These are phyloP conservation scores for Cotesia congregata DNA, from an alignment of 2,888 invertebrate species.

Conservation along the genomic window DNA sequence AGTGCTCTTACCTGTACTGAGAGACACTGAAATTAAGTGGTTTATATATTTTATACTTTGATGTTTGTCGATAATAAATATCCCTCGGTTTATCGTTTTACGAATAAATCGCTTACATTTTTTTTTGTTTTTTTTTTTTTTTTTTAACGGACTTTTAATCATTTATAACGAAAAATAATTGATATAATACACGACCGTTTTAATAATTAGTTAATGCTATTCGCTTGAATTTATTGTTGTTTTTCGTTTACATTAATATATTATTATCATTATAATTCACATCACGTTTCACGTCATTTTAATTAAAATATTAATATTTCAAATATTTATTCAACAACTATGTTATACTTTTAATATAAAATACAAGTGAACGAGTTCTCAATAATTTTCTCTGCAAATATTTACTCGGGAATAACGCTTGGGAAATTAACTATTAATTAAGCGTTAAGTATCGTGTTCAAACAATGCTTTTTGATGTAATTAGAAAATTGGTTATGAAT, in stretches of 20 bases:
- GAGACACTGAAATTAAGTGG: constrained; percentile 41
- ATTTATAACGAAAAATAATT: too few species aligned
- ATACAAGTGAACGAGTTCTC: not conserved
- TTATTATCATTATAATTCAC: constrained; percentile 18
- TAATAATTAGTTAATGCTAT: not conserved
- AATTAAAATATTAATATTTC: constrained; percentile 20
- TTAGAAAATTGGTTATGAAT: too few species aligned
- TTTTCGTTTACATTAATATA: not conserved
- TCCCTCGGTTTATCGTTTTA: not conserved
- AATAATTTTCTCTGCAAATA: not conserved
- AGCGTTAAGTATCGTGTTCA: too few species aligned
- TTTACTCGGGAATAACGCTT: not conserved
- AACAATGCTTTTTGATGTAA: too few species aligned
- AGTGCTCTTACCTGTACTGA: constrained; percentile 29
- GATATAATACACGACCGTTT: too few species aligned
- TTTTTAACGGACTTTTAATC: too few species aligned
- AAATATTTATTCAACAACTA: not conserved
- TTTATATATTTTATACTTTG: constrained; percentile 17
- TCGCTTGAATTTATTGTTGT: not conserved
- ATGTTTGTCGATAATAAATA: constrained; percentile 8
- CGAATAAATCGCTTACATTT: not conserved
- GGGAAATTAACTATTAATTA: too few species aligned
- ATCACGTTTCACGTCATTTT: constrained; percentile 16
- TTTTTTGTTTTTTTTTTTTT: not conserved
- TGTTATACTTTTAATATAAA: not conserved